Base-by-base conservation (phyloP, 1,140 invertebrate species). In the Eriocheir sinensis region DNA sequence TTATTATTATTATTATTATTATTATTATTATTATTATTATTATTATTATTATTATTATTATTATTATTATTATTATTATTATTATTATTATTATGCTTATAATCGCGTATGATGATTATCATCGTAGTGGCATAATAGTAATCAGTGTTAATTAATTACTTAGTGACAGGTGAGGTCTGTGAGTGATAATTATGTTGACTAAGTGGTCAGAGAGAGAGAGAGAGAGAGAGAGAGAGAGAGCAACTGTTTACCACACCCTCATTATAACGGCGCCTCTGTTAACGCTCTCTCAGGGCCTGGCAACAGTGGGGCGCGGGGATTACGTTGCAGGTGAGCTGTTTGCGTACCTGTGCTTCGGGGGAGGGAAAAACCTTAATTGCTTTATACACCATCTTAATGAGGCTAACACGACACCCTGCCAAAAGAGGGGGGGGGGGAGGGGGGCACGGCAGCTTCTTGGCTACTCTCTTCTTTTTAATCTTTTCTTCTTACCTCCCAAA, bases 351-450 rank as follows among this genome's bases (percentile, higher is more conserved):
- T 9, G 48, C 48, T 21, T 53, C 48, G 48, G 12, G 12, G 48
- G 48, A 17, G 12, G 48, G 12, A 53, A 15, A 41, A 89, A 38
- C 41, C 88, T 89, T 89, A 89, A 89, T 89, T 89, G 88, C 88
- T 89, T 89, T 53, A 89, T 89, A 89, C 27, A 53, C 88, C 15
- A 32, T 40, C 48, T 38, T 89, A 89, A 89, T 89, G 88, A 89
- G 44, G 88, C 17, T 89, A 89, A 89, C 88, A 89, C 34, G 38
- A 53, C 30, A 3, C 88, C 30, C 53, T 89, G 53, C 53, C 34
- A 30, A 53, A 30, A 89, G 88, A 44, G 12, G 32, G 40, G 32
- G 17, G 88, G 44, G 80, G 80, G 80, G 9, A 72, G 53, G 53
- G 27, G 27, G 12, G 12, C 53, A 72, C 53, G 27, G 53, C 53